Evolutionary conservation across 2,797 vertebrate genomes (phyloP).

Genomic region (Fringilla coelebs): DNA sequence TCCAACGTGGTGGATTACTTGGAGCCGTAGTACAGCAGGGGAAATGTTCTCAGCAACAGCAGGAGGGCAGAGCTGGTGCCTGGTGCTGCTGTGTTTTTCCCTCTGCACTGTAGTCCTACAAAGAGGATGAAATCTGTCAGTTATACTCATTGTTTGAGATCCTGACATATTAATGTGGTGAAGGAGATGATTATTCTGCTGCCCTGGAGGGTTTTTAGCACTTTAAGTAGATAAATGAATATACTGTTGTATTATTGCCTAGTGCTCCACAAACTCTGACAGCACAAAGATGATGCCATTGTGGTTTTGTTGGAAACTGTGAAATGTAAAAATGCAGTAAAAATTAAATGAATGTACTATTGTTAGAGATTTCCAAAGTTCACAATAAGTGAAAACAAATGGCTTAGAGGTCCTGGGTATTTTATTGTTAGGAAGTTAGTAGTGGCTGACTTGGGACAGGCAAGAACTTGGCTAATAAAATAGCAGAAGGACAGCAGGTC

Average conservation of each 20-base stretch:
- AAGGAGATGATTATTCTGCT: conserved; percentile 5
- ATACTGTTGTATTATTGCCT: conserved; percentile 2
- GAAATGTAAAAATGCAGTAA: neutral
- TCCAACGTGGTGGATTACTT: neutral
- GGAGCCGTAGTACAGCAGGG: neutral
- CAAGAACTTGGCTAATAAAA: neutral
- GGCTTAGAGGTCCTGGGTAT: neutral
- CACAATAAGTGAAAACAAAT: conserved; percentile 37
- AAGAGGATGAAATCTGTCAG: conserved; percentile 25
- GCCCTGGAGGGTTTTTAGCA: conserved; percentile 4
- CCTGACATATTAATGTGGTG: neutral
- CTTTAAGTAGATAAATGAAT: neutral
- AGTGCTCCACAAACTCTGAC: neutral
- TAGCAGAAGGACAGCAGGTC: neutral
- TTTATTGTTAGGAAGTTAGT: neutral
- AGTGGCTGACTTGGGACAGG: neutral
- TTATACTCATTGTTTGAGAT: conserved; percentile 37
- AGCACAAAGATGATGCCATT: neutral
- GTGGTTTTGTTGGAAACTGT: conserved; percentile 12
- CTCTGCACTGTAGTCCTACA: neutral
- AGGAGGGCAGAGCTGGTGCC: neutral
- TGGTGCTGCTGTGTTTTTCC: neutral
- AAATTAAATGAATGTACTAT: conserved; percentile 39
- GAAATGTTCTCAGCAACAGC: neutral
- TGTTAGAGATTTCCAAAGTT: conserved; percentile 17